Evolutionary conservation across 2,888 invertebrate species (phyloP).

Genomic region (Polymixis lichenea): DNA sequence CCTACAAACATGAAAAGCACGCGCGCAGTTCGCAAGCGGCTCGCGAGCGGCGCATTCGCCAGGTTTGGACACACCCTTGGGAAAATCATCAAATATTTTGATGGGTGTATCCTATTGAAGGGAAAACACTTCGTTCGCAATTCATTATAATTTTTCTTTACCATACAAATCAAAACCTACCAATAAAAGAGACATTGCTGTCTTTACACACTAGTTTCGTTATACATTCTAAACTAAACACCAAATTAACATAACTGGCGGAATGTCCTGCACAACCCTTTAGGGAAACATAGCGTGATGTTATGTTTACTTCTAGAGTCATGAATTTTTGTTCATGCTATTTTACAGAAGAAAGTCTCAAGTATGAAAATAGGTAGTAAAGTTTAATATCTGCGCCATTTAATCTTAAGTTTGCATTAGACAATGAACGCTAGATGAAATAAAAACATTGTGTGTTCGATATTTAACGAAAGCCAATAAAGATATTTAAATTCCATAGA

Average conservation of each 20-base stretch:
- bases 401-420: slow-evolving; percentile 25
- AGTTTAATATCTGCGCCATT: slow-evolving; percentile 8
- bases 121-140: too few species aligned
- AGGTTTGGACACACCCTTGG: too few species aligned
- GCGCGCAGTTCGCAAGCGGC: too few species aligned
- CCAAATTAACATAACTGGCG: background rate
- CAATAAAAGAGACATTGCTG: too few species aligned
- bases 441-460: slow-evolving; percentile 11
- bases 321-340: too few species aligned
- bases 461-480: background rate
- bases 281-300: background rate
- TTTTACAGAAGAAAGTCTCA: background rate
- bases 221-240: background rate
- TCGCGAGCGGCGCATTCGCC: too few species aligned
- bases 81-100: background rate
- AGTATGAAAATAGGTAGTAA: background rate
- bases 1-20: too few species aligned
- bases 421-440: background rate
- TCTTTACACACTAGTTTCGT: background rate
- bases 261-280: background rate
- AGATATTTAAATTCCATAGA: background rate
- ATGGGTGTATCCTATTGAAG: background rate
- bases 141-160: background rate
- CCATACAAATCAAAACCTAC: background rate
- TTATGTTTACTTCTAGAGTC: background rate